These are phyloP conservation scores for Belgica antarctica DNA, from an alignment of 2,888 invertebrate species.

Conservation along the genomic window DNA sequence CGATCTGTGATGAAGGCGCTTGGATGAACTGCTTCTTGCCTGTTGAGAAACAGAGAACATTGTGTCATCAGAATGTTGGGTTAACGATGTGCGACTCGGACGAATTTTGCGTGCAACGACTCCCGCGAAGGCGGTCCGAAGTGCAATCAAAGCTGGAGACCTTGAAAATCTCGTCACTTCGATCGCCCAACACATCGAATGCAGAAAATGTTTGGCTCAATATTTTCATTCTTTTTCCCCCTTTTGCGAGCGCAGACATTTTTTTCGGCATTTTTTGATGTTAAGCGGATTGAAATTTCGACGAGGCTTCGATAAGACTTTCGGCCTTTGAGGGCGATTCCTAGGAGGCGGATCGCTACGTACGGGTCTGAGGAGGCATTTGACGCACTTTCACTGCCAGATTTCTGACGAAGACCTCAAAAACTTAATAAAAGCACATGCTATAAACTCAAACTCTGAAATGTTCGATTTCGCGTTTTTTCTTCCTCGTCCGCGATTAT, in stretches of 20 bases:
- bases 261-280: constrained; percentile 5
- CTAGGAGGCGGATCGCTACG: neutral
- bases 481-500: neutral
- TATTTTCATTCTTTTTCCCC: neutral
- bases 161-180: neutral
- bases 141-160: neutral
- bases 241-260: neutral
- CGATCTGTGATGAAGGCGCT: constrained; percentile 8
- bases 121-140: neutral
- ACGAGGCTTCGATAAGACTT: neutral
- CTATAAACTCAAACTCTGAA: neutral
- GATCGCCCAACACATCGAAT: neutral
- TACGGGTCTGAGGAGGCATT: too few relatives aligned
- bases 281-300: neutral
- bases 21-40: constrained; percentile 33
- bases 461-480: constrained; percentile 2
- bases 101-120: neutral
- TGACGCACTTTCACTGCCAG: neutral
- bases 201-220: neutral
- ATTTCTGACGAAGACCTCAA: neutral
- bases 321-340: neutral
- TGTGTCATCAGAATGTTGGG: neutral
- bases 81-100: too few relatives aligned
- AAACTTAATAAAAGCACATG: constrained; percentile 12
- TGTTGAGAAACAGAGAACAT: too few relatives aligned